phyloP scores from a whole-genome alignment of 2,797 vertebrate genomes.

The Macropus fuliginosus region DNA sequence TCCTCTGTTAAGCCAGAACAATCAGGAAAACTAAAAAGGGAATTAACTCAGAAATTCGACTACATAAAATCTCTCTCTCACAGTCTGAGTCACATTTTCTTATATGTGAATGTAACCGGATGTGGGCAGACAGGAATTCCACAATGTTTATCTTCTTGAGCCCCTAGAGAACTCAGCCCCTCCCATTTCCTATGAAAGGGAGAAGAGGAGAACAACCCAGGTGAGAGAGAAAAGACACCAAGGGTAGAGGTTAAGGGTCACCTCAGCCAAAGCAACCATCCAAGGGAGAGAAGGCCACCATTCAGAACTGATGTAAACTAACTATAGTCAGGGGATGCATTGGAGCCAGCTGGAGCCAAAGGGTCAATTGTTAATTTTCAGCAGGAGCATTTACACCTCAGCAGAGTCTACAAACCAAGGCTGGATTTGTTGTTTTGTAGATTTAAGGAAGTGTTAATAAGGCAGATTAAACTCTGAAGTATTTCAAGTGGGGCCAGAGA shows the following conservation, averaged over 20 bases:
- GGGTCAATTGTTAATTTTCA: background rate
- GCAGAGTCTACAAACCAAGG: background rate
- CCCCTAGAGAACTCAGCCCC: background rate
- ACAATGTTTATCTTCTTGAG: background rate
- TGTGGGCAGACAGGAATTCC: background rate
- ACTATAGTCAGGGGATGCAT: background rate
- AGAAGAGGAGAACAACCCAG: background rate
- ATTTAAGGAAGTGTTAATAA: background rate
- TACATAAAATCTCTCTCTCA: background rate
- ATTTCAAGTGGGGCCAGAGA: background rate
- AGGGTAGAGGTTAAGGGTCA: background rate
- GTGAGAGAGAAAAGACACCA: background rate
- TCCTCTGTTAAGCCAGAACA: background rate
- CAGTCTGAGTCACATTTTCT: background rate
- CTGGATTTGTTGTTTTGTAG: background rate
- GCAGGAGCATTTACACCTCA: background rate
- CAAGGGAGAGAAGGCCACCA: background rate
- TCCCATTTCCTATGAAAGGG: background rate
- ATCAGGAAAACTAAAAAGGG: background rate
- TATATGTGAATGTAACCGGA: background rate
- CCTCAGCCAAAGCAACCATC: background rate
- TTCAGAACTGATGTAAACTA: background rate
- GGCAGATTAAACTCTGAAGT: background rate
- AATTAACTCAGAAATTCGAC: background rate
- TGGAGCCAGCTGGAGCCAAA: background rate